A percentile compares a stretch with the other conserved stretches of the same genome.
phyloP scores from a whole-genome alignment of 2,888 invertebrate genomes.

The Esperia sulphurella region DNA sequence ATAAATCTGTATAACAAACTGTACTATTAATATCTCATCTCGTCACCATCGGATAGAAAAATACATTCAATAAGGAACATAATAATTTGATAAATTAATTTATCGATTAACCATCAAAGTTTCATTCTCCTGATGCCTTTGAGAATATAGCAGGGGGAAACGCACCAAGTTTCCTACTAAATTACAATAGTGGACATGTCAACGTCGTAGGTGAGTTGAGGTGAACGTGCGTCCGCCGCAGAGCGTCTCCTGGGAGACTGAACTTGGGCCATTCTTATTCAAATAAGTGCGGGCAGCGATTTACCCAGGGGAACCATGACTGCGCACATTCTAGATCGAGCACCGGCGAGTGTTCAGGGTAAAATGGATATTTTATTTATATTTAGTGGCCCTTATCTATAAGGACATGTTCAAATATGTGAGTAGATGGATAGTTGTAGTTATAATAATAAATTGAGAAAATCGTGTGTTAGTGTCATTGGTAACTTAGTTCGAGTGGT shows the following conservation, averaged over 20 bases:
- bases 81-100: too few relatives aligned
- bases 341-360: constrained; percentile 19
- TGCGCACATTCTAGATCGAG: constrained; percentile 30
- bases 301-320: constrained; percentile 48
- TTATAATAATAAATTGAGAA: too few relatives aligned
- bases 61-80: too few relatives aligned
- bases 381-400: not conserved
- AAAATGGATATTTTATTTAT: constrained; percentile 18
- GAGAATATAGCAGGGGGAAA: constrained; percentile 15
- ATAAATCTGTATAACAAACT: too few relatives aligned
- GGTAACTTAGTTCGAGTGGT: too few relatives aligned
- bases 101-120: not conserved
- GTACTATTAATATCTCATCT: too few relatives aligned
- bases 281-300: constrained; percentile 65
- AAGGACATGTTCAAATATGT: too few relatives aligned
- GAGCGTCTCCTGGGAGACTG: constrained; percentile 33
- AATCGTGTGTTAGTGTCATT: too few relatives aligned
- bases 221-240: constrained; percentile 28
- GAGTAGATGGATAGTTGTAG: too few relatives aligned
- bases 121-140: not conserved
- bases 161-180: constrained; percentile 34
- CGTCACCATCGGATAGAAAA: too few relatives aligned
- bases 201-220: constrained; percentile 20
- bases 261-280: constrained; percentile 68
- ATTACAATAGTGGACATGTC: constrained; percentile 39